phyloP scores from a whole-genome alignment of 2,113 vertebrate species.

The Thryonomys swinderianus region DNA sequence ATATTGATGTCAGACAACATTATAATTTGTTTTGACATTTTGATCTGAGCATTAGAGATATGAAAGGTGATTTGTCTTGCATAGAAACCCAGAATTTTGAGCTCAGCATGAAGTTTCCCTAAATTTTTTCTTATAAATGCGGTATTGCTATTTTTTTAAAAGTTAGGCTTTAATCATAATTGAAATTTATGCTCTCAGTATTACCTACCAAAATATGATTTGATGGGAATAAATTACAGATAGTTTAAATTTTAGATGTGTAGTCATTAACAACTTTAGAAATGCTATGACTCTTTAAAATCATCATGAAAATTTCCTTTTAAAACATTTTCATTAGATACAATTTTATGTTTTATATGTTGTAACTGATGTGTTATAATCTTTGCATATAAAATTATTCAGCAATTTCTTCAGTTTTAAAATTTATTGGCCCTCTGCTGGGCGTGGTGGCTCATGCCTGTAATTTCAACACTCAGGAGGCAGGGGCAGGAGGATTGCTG shows the following conservation, averaged over 20 bases:
- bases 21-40: constrained; percentile 75
- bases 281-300: not conserved
- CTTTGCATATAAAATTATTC: not conserved
- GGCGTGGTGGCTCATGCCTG: too few species aligned
- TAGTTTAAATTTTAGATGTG: constrained; percentile 41
- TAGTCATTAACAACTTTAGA: not conserved
- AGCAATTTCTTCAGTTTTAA: constrained; percentile 29
- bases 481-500: too few species aligned
- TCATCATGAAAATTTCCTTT: constrained; percentile 46
- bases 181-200: not conserved
- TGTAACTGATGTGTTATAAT: not conserved
- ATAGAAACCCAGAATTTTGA: constrained; percentile 45
- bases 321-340: not conserved
- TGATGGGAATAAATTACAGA: not conserved
- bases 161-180: constrained; percentile 41
- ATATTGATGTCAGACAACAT: constrained; percentile 64
- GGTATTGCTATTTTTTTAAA: constrained; percentile 35
- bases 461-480: too few species aligned
- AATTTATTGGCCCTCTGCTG: not conserved
- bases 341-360: not conserved
- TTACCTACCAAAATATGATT: constrained; percentile 57
- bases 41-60: constrained; percentile 61
- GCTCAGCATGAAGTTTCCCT: not conserved
- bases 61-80: constrained; percentile 68
- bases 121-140: constrained; percentile 36